A percentile compares a stretch with the other conserved stretches of the same genome.
These are phyloP conservation scores for Danio rerio DNA, from an alignment of 2,113 vertebrate genomes.

Conservation along the genomic window DNA sequence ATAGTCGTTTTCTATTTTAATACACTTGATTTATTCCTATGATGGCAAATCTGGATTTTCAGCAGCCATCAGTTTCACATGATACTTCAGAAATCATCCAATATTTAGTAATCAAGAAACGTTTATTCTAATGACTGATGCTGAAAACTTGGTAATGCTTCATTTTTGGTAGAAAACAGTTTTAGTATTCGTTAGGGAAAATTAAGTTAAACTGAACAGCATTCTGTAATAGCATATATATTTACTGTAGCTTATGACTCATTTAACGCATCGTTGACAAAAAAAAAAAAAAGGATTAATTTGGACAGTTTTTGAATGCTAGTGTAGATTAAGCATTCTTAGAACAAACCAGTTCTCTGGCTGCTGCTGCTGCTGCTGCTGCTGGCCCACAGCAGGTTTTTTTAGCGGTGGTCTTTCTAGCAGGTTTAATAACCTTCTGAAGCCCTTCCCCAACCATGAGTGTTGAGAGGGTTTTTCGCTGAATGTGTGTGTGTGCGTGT, in stretches of 20 bases:
- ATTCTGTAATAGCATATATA: background rate
- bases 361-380: slow-evolving; percentile 1
- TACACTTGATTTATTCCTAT: background rate
- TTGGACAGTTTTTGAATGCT: too few relatives aligned
- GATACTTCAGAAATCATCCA: background rate
- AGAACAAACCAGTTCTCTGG: background rate
- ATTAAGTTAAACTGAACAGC: background rate
- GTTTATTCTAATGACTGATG: background rate
- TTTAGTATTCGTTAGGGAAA: background rate
- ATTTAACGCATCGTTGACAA: too few relatives aligned
- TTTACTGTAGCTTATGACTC: too few relatives aligned
- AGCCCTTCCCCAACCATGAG: slow-evolving; percentile 56
- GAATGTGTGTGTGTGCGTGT: slow-evolving; percentile 26
- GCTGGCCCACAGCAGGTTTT: slow-evolving; percentile 30
- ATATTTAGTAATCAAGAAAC: background rate
- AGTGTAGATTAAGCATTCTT: too few relatives aligned
- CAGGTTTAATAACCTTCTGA: slow-evolving; percentile 62
- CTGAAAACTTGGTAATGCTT: background rate
- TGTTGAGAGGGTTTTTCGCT: slow-evolving; percentile 3
- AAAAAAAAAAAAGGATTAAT: too few relatives aligned
- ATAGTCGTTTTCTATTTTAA: background rate
- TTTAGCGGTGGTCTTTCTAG: slow-evolving; percentile 62
- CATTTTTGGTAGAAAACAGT: background rate
- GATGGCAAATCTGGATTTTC: background rate
- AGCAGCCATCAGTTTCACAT: background rate